These are phyloP conservation scores for Pogonomyrmex barbatus DNA, from an alignment of 1,140 invertebrate genomes.

Conservation along the genomic window DNA sequence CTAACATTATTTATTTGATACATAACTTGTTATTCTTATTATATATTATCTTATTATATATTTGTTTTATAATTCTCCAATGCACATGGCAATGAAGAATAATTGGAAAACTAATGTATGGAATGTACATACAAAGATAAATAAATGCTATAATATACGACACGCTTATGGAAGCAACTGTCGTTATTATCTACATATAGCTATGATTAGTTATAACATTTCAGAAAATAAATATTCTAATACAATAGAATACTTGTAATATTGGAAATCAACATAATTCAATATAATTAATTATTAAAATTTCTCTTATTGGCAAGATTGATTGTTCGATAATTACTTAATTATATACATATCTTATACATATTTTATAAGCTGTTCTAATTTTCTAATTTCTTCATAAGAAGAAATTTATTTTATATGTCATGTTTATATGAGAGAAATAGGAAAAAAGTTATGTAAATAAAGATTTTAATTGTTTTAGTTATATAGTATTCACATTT, in stretches of 20 bases:
- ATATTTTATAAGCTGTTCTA: conserved; percentile 1
- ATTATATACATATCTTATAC: not conserved
- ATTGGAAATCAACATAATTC: not conserved
- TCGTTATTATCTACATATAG: conserved; percentile 20
- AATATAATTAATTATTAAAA: conserved; percentile 21
- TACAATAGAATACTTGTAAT: not conserved
- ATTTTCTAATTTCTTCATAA: conserved; percentile 40
- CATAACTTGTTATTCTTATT: conserved; percentile 22
- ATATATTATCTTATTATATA: conserved; percentile 11
- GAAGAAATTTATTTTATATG: conserved; percentile 58
- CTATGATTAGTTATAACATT: not conserved
- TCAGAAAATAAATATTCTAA: conserved; percentile 38
- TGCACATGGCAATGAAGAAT: not conserved
- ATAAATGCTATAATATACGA: conserved; percentile 21
- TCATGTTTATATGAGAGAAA: conserved; percentile 58
- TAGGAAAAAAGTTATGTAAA: conserved; percentile 15
- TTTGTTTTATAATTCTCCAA: conserved; percentile 43
- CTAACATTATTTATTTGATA: conserved; percentile 64
- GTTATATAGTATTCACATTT: not conserved
- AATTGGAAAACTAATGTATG: conserved; percentile 25
- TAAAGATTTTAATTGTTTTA: conserved; percentile 32
- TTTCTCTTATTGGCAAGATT: conserved; percentile 11
- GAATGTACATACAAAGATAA: conserved; percentile 35
- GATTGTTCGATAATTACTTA: conserved; percentile 15
- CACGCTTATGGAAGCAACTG: conserved; percentile 10